Base-by-base conservation (phyloP, 2,113 vertebrate genomes). In the Cyprinodon variegatus region DNA sequence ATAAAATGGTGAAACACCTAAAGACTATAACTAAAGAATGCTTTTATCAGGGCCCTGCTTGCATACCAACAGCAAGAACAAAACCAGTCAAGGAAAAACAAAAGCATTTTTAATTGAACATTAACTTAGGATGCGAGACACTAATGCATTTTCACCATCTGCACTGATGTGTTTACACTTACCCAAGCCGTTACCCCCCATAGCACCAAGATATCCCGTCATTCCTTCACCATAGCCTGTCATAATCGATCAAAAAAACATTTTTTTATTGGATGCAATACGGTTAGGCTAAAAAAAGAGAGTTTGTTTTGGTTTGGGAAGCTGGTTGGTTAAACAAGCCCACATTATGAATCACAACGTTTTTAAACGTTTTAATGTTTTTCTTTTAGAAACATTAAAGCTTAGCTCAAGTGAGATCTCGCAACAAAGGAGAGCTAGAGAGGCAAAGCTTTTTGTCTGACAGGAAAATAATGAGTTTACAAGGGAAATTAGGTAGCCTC, bases 211-310 rank as follows among this genome's bases (percentile, higher is more conserved):
- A 38, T 89, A 80, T 61, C 81, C 85, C 13, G 88, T 76, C 0
- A 63, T 60, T 36, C 84, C 89, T 0, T 90, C 84, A 38, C 81
- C 82, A 22, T 86, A 90, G 46, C 91, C 91, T 88, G 84, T 45
- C 4, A 69, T 3, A 39, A 80, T 53, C 83, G 11, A 68, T 50
- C 64, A 11, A 43, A 11, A n/a, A 13, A 15, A 38, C 1, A 29
- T 1, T 48, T 36, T 41, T 37, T 1, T 8, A 14, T 3, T 1
- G 6, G 40, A 22, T 14, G 12, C 61, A 8, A 15, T 17, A 15
- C 38, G 37, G 37, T n/a, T 62, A 20, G 4, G 5, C 6, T 29
- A 0, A 60, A 22, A 29, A 45, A 64, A 64, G 15, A 4, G 3
- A n/a, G 2, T 57, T 57, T 13, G 13, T 46, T 39, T 50, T 38